Conservation (phyloP, 2,113 vertebrate genomes). For the Dipodomys stephensi region DNA sequence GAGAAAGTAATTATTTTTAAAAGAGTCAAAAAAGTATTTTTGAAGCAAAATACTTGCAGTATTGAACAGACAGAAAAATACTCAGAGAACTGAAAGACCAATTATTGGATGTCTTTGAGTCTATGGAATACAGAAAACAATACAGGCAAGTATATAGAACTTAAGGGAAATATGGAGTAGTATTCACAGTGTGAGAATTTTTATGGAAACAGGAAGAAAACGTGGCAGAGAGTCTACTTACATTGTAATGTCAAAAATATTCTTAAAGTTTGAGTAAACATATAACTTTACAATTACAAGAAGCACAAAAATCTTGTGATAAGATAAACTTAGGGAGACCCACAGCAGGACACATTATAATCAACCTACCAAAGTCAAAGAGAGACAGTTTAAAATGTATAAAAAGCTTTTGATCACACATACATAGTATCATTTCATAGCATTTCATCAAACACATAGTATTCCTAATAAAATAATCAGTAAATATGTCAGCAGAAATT, state of each 20-base stretch:
- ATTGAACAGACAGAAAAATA: neutral
- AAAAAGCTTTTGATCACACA: neutral
- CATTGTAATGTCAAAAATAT: neutral
- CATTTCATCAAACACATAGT: no score
- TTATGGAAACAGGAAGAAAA: neutral
- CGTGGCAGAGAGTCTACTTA: neutral
- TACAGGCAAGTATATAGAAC: neutral
- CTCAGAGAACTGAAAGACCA: neutral
- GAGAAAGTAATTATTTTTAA: neutral
- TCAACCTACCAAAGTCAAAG: neutral
- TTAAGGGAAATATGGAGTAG: neutral
- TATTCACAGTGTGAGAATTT: neutral
- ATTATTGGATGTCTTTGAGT: neutral
- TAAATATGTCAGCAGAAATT: neutral
- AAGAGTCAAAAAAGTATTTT: neutral
- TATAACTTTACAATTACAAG: neutral
- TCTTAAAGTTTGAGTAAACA: neutral
- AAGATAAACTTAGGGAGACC: neutral
- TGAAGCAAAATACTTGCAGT: neutral
- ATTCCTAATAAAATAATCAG: neutral
- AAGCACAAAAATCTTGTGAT: neutral
- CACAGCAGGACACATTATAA: neutral
- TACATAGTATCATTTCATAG: no score
- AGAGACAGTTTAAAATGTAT: neutral
- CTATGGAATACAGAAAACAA: neutral